Base-by-base conservation (phyloP, 2,888 invertebrate genomes). In the Lycocerus yunnanus region DNA sequence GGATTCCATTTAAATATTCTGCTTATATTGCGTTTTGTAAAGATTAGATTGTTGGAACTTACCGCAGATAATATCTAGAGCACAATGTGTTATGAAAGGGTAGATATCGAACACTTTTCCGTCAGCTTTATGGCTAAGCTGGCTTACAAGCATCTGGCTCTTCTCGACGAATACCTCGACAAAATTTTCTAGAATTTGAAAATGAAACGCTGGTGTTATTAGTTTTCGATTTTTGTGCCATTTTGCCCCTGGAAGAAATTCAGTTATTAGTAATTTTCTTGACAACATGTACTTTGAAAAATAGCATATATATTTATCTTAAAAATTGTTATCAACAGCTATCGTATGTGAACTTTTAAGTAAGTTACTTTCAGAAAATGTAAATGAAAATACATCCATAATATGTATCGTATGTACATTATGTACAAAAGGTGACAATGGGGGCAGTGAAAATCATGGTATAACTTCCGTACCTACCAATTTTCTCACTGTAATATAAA, bases 11-110 rank as follows among this genome's bases (percentile, higher is more conserved):
- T 70, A 70, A 70, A 70, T 66, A 71, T 71, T 71, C 66, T 15
- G 66, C 66, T 65, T 71, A 71, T 66, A 71, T 66, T 71, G 66
- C 66, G 71, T 66, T 71, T 71, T 68, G 68, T 61, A 68, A 63
- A 63, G 69, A 68, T 69, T 73, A 66, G 60, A 73, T 69, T 71
- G 66, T 71, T 58, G 63, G 72, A 71, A 77, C 80, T 83, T 80
- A 85, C 85, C 84, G 78, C 84, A 84, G 71, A 84, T 85, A 68
- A 85, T 81, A 76, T 84, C 84, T 68, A 85, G 74, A 13, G 83
- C 81, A 68, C 83, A 84, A 21, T 78, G 79, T 10, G 83, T 83
- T 18, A 84, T 78, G 68, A 79, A 81, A 10, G 83, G 82, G 69
- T 82, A 84, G 61, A 84, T 77, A 73, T 85, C 82, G 73, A 85